Conservation (phyloP, 2,113 vertebrate genomes). For the Oreochromis spilurus region DNA sequence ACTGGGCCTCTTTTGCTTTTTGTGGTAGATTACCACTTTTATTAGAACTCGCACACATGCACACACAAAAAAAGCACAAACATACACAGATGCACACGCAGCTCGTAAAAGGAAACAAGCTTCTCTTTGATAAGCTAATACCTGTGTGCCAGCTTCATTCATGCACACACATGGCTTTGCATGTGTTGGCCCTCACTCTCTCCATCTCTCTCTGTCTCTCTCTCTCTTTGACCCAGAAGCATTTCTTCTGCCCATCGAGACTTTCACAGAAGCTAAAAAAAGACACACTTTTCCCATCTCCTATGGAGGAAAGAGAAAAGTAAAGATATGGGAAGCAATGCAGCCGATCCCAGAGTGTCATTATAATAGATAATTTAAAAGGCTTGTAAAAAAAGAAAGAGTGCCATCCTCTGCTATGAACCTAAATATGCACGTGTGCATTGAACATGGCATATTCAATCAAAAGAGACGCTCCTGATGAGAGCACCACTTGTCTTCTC, state of each 20-base stretch:
- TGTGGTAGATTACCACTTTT: not conserved
- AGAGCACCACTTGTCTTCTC: not conserved
- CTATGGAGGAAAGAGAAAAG: conserved; percentile 32
- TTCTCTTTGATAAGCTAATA: conserved; percentile 38
- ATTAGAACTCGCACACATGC: not conserved
- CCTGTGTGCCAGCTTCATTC: conserved; percentile 38
- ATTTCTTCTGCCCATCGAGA: conserved; percentile 52
- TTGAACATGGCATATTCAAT: not conserved
- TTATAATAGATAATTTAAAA: conserved; percentile 57
- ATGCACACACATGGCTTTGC: conserved; percentile 17
- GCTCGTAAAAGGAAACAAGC: not conserved
- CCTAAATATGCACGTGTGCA: conserved; percentile 9
- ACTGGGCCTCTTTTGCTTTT: not conserved
- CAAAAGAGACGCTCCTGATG: not conserved
- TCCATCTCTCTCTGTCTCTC: not conserved
- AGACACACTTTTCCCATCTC: conserved; percentile 39
- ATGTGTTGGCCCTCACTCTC: conserved; percentile 29
- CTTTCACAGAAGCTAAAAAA: conserved; percentile 57
- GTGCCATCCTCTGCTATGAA: not conserved
- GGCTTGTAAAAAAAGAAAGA: conserved; percentile 15
- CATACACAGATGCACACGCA: not conserved
- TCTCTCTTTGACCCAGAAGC: conserved; percentile 62
- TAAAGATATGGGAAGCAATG: conserved; percentile 12
- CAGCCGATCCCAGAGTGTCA: conserved; percentile 24
- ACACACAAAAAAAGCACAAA: not conserved